Evolutionary conservation across 2,888 invertebrate species (phyloP).

Genomic region (Vanessa cardui): DNA sequence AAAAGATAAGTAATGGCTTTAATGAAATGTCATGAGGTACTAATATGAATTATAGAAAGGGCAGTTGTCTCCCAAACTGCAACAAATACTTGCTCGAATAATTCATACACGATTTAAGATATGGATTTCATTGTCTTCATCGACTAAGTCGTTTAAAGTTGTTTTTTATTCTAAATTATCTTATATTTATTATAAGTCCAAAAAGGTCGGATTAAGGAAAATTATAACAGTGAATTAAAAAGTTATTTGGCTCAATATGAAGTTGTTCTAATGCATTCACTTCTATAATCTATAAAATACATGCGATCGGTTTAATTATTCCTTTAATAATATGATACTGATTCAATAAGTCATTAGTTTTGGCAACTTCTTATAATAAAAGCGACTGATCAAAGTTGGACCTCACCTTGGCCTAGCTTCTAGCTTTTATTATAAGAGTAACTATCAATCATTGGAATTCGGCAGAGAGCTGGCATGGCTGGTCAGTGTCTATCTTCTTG

Average conservation of each 20-base stretch:
- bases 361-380: conserved; percentile 64
- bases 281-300: no score
- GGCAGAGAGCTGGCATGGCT: conserved; percentile 41
- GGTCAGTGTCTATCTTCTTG: conserved; percentile 33
- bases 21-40: no score
- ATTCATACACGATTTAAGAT: no score
- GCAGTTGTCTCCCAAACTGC: no score
- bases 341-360: conserved; percentile 55
- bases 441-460: conserved; percentile 70
- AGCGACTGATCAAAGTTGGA: conserved; percentile 68
- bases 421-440: conserved; percentile 46
- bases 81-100: no score
- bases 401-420: conserved; percentile 71
- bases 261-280: not conserved
- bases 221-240: no score
- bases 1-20: no score
- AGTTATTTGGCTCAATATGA: not conserved
- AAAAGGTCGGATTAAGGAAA: not conserved
- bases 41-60: no score
- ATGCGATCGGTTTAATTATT: conserved; percentile 9
- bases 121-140: no score
- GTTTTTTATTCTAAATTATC: no score
- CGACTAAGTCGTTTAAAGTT: no score
- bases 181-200: no score
- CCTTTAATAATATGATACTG: conserved; percentile 20